Percentiles rank a stretch among this genome's conserved stretches.
Conservation (phyloP, 2,888 invertebrate species). For the Alcis repandata region DNA sequence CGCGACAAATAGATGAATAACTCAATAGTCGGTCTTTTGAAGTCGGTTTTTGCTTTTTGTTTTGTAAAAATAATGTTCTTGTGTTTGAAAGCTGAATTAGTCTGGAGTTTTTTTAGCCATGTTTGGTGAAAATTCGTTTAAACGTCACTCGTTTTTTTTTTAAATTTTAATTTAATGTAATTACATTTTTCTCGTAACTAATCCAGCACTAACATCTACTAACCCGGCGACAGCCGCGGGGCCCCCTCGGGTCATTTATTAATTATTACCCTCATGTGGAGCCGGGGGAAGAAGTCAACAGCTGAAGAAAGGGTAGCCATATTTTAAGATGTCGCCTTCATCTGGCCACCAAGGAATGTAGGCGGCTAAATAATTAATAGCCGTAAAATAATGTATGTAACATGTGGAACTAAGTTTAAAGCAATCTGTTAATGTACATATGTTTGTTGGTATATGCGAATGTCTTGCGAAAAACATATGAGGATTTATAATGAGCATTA, state of each 20-base stretch:
- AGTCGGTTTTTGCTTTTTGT: too few species aligned
- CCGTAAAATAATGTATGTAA: conserved; percentile 56
- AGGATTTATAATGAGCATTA: too few species aligned
- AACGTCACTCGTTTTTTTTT: too few species aligned
- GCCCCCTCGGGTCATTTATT: conserved; percentile 82
- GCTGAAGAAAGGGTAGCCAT: conserved; percentile 81
- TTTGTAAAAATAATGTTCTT: too few species aligned
- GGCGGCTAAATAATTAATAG: conserved; percentile 72
- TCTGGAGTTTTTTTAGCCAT: too few species aligned
- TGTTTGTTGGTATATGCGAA: conserved; percentile 12
- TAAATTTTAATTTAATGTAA: too few species aligned
- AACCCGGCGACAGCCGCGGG: conserved; percentile 59
- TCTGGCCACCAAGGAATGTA: conserved; percentile 78
- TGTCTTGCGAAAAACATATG: background rate
- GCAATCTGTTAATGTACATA: conserved; percentile 37
- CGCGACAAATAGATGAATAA: too few species aligned
- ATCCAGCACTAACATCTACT: conserved; percentile 63
- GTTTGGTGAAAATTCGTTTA: too few species aligned
- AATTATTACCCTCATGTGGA: conserved; percentile 76
- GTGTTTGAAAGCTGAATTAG: too few species aligned
- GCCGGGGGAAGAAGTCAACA: conserved; percentile 66
- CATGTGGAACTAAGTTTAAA: conserved; percentile 43
- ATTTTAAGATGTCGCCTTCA: conserved; percentile 83
- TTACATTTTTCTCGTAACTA: background rate
- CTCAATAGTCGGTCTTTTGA: too few species aligned